Conservation (phyloP, 2,888 invertebrate genomes). For the Drosophila phalerata region DNA sequence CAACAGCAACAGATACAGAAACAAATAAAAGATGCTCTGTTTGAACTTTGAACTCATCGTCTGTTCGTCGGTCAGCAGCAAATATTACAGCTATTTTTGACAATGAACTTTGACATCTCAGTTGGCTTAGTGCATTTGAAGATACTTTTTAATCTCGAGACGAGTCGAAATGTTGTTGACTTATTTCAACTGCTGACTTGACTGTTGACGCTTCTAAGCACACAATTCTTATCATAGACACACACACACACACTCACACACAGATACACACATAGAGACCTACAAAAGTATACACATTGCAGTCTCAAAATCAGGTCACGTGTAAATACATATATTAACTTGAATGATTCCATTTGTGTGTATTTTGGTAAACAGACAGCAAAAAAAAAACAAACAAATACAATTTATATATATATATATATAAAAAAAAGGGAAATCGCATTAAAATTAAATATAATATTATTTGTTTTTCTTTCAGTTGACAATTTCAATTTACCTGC, state of each 20-base stretch:
- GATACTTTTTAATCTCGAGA: constrained; percentile 18
- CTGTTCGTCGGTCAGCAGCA: constrained; percentile 34
- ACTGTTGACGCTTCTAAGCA: constrained; percentile 18
- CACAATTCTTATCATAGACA: constrained; percentile 21
- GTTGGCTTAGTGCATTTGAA: neutral
- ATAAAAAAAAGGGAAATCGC: no score
- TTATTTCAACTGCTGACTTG: constrained; percentile 19
- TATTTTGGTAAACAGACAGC: constrained; percentile 12
- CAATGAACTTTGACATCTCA: constrained; percentile 54
- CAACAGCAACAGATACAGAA: constrained; percentile 48
- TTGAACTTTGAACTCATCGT: constrained; percentile 71
- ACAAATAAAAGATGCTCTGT: constrained; percentile 55
- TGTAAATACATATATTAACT: constrained; percentile 50
- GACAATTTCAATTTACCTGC: no score
- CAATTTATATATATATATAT: no score
- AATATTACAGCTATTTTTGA: constrained; percentile 60
- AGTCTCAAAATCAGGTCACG: constrained; percentile 70
- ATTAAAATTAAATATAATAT: no score
- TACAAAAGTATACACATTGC: neutral
- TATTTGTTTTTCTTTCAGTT: no score
- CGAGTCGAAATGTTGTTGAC: constrained; percentile 22
- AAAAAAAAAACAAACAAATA: neutral
- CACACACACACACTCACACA: neutral
- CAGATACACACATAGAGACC: neutral
- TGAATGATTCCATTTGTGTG: constrained; percentile 50